Evolutionary conservation across 2,797 vertebrate genomes (phyloP).

Genomic region (Girardinus metallicus): DNA sequence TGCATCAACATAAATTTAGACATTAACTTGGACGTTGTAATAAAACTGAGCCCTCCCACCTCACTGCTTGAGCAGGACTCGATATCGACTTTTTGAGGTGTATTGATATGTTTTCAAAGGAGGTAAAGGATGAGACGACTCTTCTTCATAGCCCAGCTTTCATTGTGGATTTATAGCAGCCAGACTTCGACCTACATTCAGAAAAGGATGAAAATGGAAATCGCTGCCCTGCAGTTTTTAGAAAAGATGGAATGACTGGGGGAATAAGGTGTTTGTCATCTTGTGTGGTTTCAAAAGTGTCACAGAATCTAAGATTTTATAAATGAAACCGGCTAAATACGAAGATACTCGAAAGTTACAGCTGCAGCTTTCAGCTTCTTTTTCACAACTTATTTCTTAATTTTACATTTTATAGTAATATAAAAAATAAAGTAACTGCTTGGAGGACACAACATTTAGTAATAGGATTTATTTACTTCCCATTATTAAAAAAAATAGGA

Average conservation of each 20-base stretch:
- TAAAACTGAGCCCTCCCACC: not conserved
- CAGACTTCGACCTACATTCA: conserved; percentile 23
- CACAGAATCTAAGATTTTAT: not conserved
- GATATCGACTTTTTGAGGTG: conserved; percentile 4
- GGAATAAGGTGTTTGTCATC: conserved; percentile 16
- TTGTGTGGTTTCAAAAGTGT: not conserved
- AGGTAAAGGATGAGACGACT: conserved; percentile 12
- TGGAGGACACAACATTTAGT: not conserved
- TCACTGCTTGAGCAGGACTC: not conserved
- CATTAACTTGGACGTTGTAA: not conserved
- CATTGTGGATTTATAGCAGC: conserved; percentile 12
- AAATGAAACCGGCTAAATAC: not conserved
- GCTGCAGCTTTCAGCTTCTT: not conserved
- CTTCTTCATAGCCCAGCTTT: conserved; percentile 15
- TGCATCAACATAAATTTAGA: not conserved
- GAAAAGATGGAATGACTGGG: conserved; percentile 15
- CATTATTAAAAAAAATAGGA: not conserved
- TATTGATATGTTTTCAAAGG: conserved; percentile 18
- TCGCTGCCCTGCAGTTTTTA: conserved; percentile 4
- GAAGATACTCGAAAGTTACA: not conserved
- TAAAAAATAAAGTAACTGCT: not conserved
- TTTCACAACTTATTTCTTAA: not conserved
- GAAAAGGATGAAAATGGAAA: conserved; percentile 14
- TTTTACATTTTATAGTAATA: not conserved
- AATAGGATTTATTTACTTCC: not conserved